Evolutionary conservation across 2,797 vertebrate genomes (phyloP).

Genomic region (Poeciliopsis presidionis): DNA sequence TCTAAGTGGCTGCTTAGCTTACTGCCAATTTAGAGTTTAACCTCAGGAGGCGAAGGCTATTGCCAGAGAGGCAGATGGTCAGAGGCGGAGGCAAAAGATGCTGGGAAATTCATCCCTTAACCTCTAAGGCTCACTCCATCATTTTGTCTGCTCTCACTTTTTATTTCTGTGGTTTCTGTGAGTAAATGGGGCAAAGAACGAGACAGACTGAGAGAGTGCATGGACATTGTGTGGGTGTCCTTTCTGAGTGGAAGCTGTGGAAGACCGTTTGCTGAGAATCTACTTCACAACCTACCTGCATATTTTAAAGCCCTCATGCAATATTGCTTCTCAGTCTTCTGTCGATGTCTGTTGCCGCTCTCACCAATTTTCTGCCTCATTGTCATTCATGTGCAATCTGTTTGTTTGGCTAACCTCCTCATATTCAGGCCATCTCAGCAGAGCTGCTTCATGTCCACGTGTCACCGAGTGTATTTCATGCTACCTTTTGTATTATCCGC

Average conservation of each 20-base stretch:
- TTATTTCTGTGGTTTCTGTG: constrained; percentile 45
- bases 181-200: constrained; percentile 33
- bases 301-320: constrained; percentile 75
- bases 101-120: constrained; percentile 72
- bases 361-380: constrained; percentile 77
- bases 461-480: constrained; percentile 54
- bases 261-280: constrained; percentile 40
- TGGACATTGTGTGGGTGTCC: constrained; percentile 52
- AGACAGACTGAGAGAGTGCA: constrained; percentile 11
- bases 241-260: constrained; percentile 39
- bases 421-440: constrained; percentile 51
- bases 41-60: constrained; percentile 70
- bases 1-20: constrained; percentile 70
- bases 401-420: constrained; percentile 75
- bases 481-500: constrained; percentile 60
- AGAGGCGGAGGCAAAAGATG: constrained; percentile 68
- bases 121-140: constrained; percentile 60
- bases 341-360: constrained; percentile 59
- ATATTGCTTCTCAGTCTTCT: constrained; percentile 63
- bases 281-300: constrained; percentile 71
- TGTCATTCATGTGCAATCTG: constrained; percentile 76
- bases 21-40: constrained; percentile 75
- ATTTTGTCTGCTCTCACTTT: constrained; percentile 45
- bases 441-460: constrained; percentile 57
- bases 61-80: constrained; percentile 81